Evolutionary conservation across 2,888 invertebrate genomes (phyloP).

Genomic region (Parascotia fuliginaria): DNA sequence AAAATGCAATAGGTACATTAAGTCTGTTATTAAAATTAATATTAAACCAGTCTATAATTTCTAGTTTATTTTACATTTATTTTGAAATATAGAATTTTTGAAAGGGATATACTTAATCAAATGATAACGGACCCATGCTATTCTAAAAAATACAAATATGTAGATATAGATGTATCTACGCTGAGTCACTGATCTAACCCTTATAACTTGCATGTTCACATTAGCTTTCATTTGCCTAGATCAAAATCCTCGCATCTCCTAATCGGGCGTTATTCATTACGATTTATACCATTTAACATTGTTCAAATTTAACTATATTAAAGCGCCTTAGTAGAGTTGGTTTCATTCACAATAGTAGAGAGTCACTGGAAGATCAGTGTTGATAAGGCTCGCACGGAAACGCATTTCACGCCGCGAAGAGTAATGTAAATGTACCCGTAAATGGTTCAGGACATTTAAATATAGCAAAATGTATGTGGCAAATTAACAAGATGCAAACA

Average conservation of each 20-base stretch:
- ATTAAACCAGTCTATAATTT: too few relatives aligned
- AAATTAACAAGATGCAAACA: too few relatives aligned
- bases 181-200: too few relatives aligned
- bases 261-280: background rate
- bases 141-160: too few relatives aligned
- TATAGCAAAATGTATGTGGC: background rate
- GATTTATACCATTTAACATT: slow-evolving; percentile 34
- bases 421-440: slow-evolving; percentile 48
- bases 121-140: too few relatives aligned
- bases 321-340: slow-evolving; percentile 32
- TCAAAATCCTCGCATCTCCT: background rate
- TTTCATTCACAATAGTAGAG: slow-evolving; percentile 39
- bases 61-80: too few relatives aligned
- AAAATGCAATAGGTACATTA: too few relatives aligned
- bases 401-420: slow-evolving; percentile 56
- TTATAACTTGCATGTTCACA: background rate
- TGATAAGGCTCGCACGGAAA: slow-evolving; percentile 57
- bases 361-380: slow-evolving; percentile 46
- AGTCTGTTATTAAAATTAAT: too few relatives aligned
- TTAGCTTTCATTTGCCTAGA: background rate
- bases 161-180: too few relatives aligned
- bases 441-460: slow-evolving; percentile 22
- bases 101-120: too few relatives aligned
- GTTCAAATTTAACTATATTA: slow-evolving; percentile 36
- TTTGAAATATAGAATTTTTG: too few relatives aligned